A percentile compares a stretch with the other conserved stretches of the same genome.
Evolutionary conservation across 2,888 invertebrate species (phyloP).

Genomic region (Drosophila neonasuta): DNA sequence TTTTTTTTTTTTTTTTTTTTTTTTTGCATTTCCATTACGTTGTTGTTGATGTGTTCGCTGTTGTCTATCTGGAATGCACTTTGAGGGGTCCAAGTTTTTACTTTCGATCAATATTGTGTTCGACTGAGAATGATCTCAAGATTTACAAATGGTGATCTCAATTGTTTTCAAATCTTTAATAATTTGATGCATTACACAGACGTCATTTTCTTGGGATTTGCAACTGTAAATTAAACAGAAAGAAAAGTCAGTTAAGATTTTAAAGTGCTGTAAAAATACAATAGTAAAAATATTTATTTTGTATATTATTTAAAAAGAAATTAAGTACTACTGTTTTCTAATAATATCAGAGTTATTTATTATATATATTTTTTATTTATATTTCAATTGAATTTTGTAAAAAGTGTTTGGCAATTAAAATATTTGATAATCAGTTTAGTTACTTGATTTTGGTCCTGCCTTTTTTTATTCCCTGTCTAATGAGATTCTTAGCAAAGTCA

Average conservation of each 20-base stretch:
- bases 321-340: too few relatives aligned
- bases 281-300: too few relatives aligned
- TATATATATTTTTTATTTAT: too few relatives aligned
- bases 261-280: too few relatives aligned
- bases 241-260: too few relatives aligned
- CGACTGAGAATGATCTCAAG: constrained; percentile 12
- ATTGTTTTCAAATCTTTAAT: too few relatives aligned
- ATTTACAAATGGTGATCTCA: too few relatives aligned
- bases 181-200: not conserved
- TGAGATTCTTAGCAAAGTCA: constrained; percentile 36
- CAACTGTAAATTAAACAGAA: not conserved
- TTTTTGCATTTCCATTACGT: constrained; percentile 3
- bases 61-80: constrained; percentile 33
- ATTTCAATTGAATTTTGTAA: too few relatives aligned
- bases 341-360: too few relatives aligned
- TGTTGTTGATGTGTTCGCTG: constrained; percentile 19
- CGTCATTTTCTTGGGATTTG: not conserved
- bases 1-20: not conserved
- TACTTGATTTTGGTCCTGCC: not conserved
- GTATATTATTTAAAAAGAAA: too few relatives aligned
- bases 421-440: too few relatives aligned
- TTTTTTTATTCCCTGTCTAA: not conserved
- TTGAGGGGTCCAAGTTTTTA: constrained; percentile 53
- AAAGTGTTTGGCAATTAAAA: too few relatives aligned
- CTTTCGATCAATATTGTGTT: constrained; percentile 54